Conservation (phyloP, 35 echinoderm and acorn worm genomes). For the Patiria miniata region DNA sequence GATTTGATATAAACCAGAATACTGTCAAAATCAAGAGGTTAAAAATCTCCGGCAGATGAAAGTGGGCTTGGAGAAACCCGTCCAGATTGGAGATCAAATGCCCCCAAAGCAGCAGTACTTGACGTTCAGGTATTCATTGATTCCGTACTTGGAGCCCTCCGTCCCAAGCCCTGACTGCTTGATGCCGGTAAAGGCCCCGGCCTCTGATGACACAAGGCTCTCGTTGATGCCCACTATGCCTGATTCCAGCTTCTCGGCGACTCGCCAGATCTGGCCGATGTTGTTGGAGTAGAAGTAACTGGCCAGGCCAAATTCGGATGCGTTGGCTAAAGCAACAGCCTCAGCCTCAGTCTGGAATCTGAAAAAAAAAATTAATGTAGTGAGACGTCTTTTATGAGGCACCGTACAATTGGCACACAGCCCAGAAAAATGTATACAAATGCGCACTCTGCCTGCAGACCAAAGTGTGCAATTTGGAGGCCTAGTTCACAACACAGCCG, state of each 20-base stretch:
- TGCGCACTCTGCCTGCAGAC: too few species aligned
- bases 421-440: too few species aligned
- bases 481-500: too few species aligned
- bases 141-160: constrained; percentile 85
- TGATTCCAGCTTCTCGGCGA: constrained; percentile 88
- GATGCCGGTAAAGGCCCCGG: constrained; percentile 72
- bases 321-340: constrained; percentile 79
- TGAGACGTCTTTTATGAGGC: too few species aligned
- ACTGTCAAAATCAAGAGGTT: too few species aligned
- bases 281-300: constrained; percentile 96
- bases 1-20: too few species aligned
- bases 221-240: constrained; percentile 96
- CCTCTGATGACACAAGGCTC: constrained; percentile 42
- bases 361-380: not conserved
- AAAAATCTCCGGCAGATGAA: too few species aligned
- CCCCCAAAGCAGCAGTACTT: constrained; percentile 89
- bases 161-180: constrained; percentile 90
- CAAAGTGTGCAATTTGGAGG: too few species aligned
- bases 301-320: constrained; percentile 62
- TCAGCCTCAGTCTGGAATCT: constrained; percentile 92
- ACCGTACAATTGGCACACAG: too few species aligned
- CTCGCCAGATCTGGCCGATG: constrained; percentile 83
- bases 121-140: constrained; percentile 87
- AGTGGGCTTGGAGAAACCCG: too few species aligned
- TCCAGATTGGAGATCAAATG: constrained; percentile 33